Percentiles rank a stretch among this genome's conserved stretches.
Conservation (phyloP, 2,888 invertebrate species). For the Dastarcus helophoroides region DNA sequence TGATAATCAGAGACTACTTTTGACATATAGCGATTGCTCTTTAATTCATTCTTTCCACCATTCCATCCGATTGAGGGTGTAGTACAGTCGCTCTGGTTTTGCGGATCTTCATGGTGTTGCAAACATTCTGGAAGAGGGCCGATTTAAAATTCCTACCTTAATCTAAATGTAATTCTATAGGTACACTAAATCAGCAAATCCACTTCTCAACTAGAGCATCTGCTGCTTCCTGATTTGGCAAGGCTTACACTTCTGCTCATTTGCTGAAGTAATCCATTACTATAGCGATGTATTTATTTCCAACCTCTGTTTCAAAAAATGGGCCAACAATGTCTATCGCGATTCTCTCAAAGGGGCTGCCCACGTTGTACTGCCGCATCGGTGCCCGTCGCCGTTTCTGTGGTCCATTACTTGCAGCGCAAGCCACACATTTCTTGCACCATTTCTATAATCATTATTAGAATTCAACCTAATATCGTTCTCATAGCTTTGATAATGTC, state of each 20-base stretch:
- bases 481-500: too few relatives aligned
- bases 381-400: constrained; percentile 1
- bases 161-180: background rate
- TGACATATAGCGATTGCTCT: constrained; percentile 1
- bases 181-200: too few relatives aligned
- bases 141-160: background rate
- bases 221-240: too few relatives aligned
- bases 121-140: constrained; percentile 2
- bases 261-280: too few relatives aligned
- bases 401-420: constrained; percentile 7
- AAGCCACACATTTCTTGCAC: constrained; percentile 3
- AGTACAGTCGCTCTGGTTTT: constrained; percentile 3
- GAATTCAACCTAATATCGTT: too few relatives aligned
- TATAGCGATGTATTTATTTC: too few relatives aligned
- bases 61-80: constrained; percentile 5
- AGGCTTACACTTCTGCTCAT: too few relatives aligned
- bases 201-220: too few relatives aligned
- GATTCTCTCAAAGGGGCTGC: constrained; percentile 6
- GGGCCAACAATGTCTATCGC: too few relatives aligned
- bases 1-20: constrained; percentile 3
- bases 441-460: too few relatives aligned
- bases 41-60: constrained; percentile 4
- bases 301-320: too few relatives aligned
- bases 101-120: background rate
- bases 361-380: constrained; percentile 8